These are phyloP conservation scores for Ips typographus DNA, from an alignment of 1,140 invertebrate species.

Conservation along the genomic window DNA sequence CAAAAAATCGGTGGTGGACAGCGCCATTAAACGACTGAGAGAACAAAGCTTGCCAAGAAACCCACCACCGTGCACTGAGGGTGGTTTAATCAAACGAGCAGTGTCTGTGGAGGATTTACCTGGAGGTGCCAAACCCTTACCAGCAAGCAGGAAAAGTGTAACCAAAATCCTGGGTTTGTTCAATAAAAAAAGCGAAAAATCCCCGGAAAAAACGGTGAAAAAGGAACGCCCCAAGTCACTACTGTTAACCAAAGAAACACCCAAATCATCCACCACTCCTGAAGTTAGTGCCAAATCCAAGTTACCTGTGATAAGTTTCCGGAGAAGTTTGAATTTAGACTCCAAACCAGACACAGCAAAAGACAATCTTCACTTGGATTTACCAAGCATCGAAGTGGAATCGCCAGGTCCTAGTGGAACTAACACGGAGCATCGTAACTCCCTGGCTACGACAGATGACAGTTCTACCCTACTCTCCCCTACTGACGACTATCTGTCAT, in stretches of 20 bases:
- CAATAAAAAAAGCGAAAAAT: slow-evolving; percentile 64
- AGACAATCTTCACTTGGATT: slow-evolving; percentile 67
- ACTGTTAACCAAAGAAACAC: slow-evolving; percentile 39
- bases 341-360: slow-evolving; percentile 41
- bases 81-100: slow-evolving; percentile 65
- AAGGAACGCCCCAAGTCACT: slow-evolving; percentile 43
- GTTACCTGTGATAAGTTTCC: slow-evolving; percentile 46
- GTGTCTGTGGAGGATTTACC: slow-evolving; percentile 68
- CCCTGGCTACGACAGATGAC: slow-evolving; percentile 49
- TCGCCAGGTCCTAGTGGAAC: slow-evolving; percentile 12
- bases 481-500: slow-evolving; percentile 62
- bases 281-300: slow-evolving; percentile 45
- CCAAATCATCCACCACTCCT: slow-evolving; percentile 34
- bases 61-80: slow-evolving; percentile 56
- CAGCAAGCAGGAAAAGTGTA: slow-evolving; percentile 58
- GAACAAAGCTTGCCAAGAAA: slow-evolving; percentile 65
- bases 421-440: slow-evolving; percentile 52
- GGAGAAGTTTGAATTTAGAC: slow-evolving; percentile 47
- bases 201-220: slow-evolving; percentile 42
- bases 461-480: slow-evolving; percentile 59
- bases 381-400: slow-evolving; percentile 53
- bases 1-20: slow-evolving; percentile 55
- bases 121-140: slow-evolving; percentile 48
- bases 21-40: slow-evolving; percentile 57
- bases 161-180: slow-evolving; percentile 72